A percentile compares a stretch with the other conserved stretches of the same genome.
These are phyloP conservation scores for Lepus europaeus DNA, from an alignment of 2,113 vertebrate species.

Conservation along the genomic window DNA sequence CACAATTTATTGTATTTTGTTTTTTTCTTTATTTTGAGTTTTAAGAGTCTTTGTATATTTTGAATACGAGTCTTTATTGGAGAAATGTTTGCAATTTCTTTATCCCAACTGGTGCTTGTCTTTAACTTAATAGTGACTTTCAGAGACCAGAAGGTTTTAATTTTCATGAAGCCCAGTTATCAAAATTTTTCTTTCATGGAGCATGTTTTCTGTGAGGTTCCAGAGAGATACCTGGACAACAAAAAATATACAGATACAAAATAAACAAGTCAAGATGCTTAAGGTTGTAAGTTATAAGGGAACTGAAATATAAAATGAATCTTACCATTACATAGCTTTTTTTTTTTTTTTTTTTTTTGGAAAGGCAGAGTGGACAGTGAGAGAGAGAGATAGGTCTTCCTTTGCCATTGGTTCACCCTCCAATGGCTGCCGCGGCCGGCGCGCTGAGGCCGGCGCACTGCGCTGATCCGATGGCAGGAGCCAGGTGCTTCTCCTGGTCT, in stretches of 20 bases:
- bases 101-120: not conserved
- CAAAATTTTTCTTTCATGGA: not conserved
- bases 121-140: not conserved
- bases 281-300: not conserved
- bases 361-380: too few species aligned
- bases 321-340: not conserved
- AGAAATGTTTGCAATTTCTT: not conserved
- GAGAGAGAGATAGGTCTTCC: too few species aligned
- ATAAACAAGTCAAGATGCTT: not conserved
- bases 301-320: not conserved
- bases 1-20: not conserved
- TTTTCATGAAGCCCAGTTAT: not conserved
- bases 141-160: not conserved
- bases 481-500: too few species aligned
- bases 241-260: not conserved
- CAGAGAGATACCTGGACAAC: not conserved
- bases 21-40: not conserved
- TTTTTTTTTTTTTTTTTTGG: too few species aligned
- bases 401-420: too few species aligned
- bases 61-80: not conserved
- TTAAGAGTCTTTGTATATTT: not conserved
- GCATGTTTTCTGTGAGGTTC: not conserved
- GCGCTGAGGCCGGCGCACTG: too few species aligned
- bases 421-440: too few species aligned
- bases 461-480: too few species aligned